Evolutionary conservation across 2,888 invertebrate genomes (phyloP), one percentile per base, ranked within the genome.

Genomic region (Tenthredo distinguenda): DNA sequence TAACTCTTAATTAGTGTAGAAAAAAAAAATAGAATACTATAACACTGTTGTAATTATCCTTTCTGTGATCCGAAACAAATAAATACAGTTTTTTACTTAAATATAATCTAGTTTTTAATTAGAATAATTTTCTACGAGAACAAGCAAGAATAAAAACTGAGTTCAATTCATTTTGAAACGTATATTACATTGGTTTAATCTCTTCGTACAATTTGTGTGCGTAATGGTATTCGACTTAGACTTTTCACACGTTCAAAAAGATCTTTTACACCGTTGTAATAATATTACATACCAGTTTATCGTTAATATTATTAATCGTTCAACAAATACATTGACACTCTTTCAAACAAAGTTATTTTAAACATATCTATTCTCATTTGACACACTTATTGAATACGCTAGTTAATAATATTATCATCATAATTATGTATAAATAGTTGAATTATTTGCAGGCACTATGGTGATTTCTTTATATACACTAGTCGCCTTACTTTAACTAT

Each of bases 51-150:
- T 87, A 87, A 88, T 86, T 88, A 85, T 88, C 84, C 81, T 88
- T 79, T 84, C 87, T 89, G 88, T 88, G 88, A 88, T 89, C 83
- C 79, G 84, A 83, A 74, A 74, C 74, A 72, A 81, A 50, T 68
- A 85, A 83, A 83, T 71, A 47, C 83, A 68, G 81, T 65, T 83
- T 71, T 83, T 37, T 71, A 68, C 71, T 34, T 12, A 77, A 62
- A 40, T 62, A 40, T 21, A 65, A 18, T 40, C 15, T 9, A n/a
- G 6, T n/a, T n/a, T 34, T 55, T 6, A 55, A 55, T 55, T 55
- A 6, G 12, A 9, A 62, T 37, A 62, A 34, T 68, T 68, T 68
- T 34, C 10, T 68, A 15, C 6, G 6, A 34, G 12, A 77, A 18
- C 4, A 31, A 77, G 9, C 34, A 9, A 26, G 55, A 55, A 43